phyloP scores from a whole-genome alignment of 2,888 invertebrate species.

The Nomada ruficornis region DNA sequence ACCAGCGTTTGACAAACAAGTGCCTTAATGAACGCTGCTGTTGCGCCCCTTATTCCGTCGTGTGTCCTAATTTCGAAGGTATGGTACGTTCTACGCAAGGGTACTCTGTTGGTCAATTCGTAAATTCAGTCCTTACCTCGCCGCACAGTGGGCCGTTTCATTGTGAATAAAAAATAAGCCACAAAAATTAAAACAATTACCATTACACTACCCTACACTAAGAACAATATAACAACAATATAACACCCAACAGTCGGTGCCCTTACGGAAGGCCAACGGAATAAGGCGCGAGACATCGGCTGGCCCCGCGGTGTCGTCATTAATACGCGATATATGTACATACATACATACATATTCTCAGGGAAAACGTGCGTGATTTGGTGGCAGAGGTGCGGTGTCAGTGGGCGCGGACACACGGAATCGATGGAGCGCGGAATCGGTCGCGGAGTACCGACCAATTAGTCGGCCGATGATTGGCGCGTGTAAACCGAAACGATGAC shows the following conservation, averaged over 20 bases:
- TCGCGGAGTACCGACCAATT: conserved; percentile 82
- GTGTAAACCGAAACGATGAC: conserved; percentile 81
- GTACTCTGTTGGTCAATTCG: conserved; percentile 46
- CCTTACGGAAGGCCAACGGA: not conserved
- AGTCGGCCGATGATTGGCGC: conserved; percentile 83
- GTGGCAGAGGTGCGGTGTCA: conserved; percentile 35
- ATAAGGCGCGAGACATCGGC: not conserved
- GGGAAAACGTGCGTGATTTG: conserved; percentile 76
- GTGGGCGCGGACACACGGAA: conserved; percentile 63
- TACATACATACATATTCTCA: conserved; percentile 62
- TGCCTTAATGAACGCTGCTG: conserved; percentile 49
- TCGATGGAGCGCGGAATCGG: conserved; percentile 74
- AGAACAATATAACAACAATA: too few relatives aligned
- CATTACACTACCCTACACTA: too few relatives aligned
- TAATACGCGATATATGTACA: conserved; percentile 70
- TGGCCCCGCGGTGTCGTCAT: conserved; percentile 53
- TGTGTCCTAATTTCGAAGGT: conserved; percentile 53
- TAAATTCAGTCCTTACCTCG: not conserved
- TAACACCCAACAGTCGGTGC: too few relatives aligned
- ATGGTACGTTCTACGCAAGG: conserved; percentile 32
- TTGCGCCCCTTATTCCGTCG: conserved; percentile 37
- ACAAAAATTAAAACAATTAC: too few relatives aligned
- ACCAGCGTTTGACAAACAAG: conserved; percentile 52
- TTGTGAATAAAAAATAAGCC: too few relatives aligned
- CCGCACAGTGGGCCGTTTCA: too few relatives aligned